Percentiles rank a stretch among this genome's conserved stretches.
Evolutionary conservation across 2,113 vertebrate genomes (phyloP).

Genomic region (Ailurus styani): DNA sequence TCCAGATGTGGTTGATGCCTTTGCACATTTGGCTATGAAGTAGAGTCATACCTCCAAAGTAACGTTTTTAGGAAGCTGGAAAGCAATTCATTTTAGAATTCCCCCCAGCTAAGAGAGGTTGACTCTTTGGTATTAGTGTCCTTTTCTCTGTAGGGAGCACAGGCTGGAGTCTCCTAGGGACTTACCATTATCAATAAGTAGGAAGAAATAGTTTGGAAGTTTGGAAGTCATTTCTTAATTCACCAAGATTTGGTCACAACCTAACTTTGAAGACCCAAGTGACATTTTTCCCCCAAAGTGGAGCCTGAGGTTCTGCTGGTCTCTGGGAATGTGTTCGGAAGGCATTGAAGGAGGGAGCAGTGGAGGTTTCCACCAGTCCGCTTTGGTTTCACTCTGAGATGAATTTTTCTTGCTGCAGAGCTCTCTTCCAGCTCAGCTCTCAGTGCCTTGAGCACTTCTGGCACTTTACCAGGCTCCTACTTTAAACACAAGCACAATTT

Average conservation of each 20-base stretch:
- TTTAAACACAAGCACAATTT: slow-evolving; percentile 32
- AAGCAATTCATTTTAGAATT: not conserved
- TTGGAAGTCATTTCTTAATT: not conserved
- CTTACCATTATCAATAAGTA: not conserved
- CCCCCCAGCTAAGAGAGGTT: not conserved
- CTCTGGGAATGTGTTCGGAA: not conserved
- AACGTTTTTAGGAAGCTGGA: not conserved
- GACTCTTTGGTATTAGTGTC: not conserved
- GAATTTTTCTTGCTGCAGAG: not conserved
- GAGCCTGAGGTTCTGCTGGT: not conserved
- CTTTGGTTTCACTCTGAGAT: not conserved
- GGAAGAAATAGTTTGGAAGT: not conserved
- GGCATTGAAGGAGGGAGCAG: too few relatives aligned
- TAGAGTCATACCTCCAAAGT: not conserved
- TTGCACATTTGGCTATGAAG: not conserved
- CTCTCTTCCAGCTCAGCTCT: not conserved
- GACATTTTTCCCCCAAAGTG: not conserved
- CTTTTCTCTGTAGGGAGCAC: not conserved
- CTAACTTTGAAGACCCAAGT: not conserved
- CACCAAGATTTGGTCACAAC: not conserved
- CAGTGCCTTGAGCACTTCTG: not conserved
- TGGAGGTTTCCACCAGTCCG: not conserved
- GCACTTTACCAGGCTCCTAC: not conserved
- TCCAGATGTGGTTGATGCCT: not conserved
- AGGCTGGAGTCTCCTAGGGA: not conserved